Percentiles rank a stretch among this genome's conserved stretches.
Evolutionary conservation across 1,140 invertebrate species (phyloP).

Genomic region (Brachionus koreanus): DNA sequence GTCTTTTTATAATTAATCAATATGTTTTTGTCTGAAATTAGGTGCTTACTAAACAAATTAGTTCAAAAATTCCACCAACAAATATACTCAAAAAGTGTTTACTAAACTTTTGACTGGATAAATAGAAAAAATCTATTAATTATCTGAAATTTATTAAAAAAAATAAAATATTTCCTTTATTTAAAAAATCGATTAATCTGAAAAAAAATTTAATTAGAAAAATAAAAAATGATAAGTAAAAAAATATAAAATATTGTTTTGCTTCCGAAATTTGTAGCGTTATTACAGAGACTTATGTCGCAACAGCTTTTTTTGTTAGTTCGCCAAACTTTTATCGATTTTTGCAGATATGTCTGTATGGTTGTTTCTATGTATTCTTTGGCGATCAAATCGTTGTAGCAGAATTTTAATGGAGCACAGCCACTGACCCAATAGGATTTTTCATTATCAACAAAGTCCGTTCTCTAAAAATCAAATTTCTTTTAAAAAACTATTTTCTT

Average conservation of each 20-base stretch:
- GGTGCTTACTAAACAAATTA: neutral
- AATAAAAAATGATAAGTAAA: neutral
- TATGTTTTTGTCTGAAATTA: neutral
- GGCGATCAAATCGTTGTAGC: constrained; percentile 6
- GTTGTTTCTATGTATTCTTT: constrained; percentile 12
- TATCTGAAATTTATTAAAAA: too few relatives aligned
- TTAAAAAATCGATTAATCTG: neutral
- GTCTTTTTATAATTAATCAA: neutral
- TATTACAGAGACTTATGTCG: neutral
- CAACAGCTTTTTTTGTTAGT: neutral
- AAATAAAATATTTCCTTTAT: too few relatives aligned
- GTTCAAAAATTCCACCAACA: too few relatives aligned
- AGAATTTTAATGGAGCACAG: neutral
- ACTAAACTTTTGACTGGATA: too few relatives aligned
- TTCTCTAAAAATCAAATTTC: neutral
- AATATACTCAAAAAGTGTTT: neutral
- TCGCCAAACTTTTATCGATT: constrained; percentile 5
- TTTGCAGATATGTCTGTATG: neutral
- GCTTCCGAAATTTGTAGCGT: neutral
- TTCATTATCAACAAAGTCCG: neutral
- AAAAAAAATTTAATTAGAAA: neutral
- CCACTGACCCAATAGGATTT: constrained; percentile 5
- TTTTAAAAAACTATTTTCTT: too few relatives aligned
- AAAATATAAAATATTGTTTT: neutral
- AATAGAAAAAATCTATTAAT: too few relatives aligned